Evolutionary conservation across 2,888 invertebrate species (phyloP), one percentile per base, ranked within the genome.

Genomic region (Poecilus cupreus): DNA sequence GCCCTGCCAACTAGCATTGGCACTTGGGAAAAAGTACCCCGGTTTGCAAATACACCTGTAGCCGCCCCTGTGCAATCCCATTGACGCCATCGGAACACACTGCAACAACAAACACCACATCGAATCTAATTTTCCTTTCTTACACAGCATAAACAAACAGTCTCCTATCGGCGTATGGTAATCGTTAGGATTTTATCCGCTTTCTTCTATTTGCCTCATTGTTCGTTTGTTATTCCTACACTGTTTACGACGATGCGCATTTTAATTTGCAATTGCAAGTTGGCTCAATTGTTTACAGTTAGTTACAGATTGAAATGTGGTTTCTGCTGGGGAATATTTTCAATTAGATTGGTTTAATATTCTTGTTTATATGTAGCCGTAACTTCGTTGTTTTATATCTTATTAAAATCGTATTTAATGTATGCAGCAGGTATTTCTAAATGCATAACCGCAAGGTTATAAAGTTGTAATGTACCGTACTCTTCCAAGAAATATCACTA

Each of bases 31-130:
- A 86, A 91, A 93, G 87, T 90, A 93, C 70, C 93, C 93, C 43
- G 90, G 89, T 82, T 90, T 90, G 86, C 94, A 94, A 68, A 91
- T 87, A 86, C 94, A 94, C 77, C 91, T 90, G 88, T 94, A 94
- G 80, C 90, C 90, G 83, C 91, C 91, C 60, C 90, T 89, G 82
- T 85, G 85, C 78, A 90, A 89, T 4, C 89, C 90, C 18, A 84
- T 84, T 10, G 57, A 74, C 10, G 86, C 83, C 74, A 87, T 85
- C 39, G 89, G 88, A 68, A 89, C 87, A 85, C 92, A 92, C 92
- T 92, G 89, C 46, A 90, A 82, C 70, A 82, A 64, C 64, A 37
- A 37, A 68, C 5, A 68, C 11, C 43, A 43, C 43, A 43, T 1
- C 13, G 2, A 75, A 83, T 54, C 18, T 54, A 10, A 54, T 20